Evolutionary conservation across 2,888 invertebrate genomes (phyloP), one percentile per base, ranked within the genome.

Genomic region (Erannis defoliaria): DNA sequence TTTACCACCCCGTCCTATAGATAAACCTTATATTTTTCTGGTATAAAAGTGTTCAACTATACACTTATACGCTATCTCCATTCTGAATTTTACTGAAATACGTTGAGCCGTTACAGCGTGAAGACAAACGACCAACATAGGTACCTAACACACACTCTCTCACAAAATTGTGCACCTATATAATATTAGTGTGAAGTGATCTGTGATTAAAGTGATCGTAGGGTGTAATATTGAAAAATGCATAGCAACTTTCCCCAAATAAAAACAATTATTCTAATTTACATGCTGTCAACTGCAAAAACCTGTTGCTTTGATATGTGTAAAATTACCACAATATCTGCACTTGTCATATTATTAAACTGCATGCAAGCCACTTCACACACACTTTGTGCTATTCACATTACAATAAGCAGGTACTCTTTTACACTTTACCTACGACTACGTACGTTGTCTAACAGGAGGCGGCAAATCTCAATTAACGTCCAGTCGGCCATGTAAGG

Each of bases 401-500:
- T n/a, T n/a, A n/a, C n/a, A n/a, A n/a, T n/a, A n/a, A n/a, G n/a
- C n/a, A n/a, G n/a, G n/a, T n/a, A n/a, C n/a, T n/a, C n/a, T n/a
- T 26, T 26, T 38, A 16, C 18, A 5, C 1, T 37, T 2, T 18
- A 18, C 18, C 38, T 19, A 19, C 26, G 9, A 12, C 19, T 42
- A 21, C 5, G 40, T 6, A n/a, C 10, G 10, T 38, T 46, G 14
- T 42, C 5, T 31, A 5, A 73, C 55, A 75, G 74, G 71, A 74
- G 62, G 21, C 58, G 67, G 72, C 68, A 79, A 78, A 78, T 77
- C 76, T 77, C 76, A 81, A 82, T 82, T 82, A 82, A 75, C 74
- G 70, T 71, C 65, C 69, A 76, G 71, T 73, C 76, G 76, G 76
- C 68, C 50, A 61, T 68, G 62, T 68, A 72, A 68, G 74, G 68